phyloP scores from a whole-genome alignment of 2,888 invertebrate species.

The Palloptera scutellata region DNA sequence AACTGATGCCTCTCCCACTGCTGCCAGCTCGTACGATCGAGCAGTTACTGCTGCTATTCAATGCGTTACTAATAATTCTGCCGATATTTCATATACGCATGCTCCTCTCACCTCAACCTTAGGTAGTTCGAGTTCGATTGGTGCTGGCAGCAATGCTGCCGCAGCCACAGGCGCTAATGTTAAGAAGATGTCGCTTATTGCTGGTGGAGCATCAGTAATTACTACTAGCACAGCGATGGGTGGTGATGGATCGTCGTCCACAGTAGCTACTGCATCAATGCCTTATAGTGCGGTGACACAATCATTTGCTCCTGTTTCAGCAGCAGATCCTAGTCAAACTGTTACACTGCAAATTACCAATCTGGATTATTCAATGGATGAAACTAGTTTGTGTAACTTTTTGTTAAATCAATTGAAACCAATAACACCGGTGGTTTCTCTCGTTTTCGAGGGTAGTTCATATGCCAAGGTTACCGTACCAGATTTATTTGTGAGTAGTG shows the following conservation, averaged over 20 bases:
- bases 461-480: constrained; percentile 64
- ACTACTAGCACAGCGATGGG: constrained; percentile 10
- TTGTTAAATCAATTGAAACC: constrained; percentile 61
- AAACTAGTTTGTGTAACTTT: constrained; percentile 57
- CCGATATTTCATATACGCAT: constrained; percentile 28
- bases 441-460: constrained; percentile 61
- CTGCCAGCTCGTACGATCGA: neutral
- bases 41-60: constrained; percentile 17
- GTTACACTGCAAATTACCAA: constrained; percentile 63
- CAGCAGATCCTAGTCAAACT: constrained; percentile 48
- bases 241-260: constrained; percentile 24
- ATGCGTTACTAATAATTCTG: constrained; percentile 37
- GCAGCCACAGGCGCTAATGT: constrained; percentile 27
- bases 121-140: constrained; percentile 8
- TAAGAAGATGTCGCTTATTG: constrained; percentile 16
- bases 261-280: too few species aligned
- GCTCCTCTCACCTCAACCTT: constrained; percentile 25
- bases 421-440: constrained; percentile 62
- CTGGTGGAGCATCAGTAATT: neutral
- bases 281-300: constrained; percentile 9
- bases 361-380: constrained; percentile 63
- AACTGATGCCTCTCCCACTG: neutral
- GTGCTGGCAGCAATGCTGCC: constrained; percentile 23
- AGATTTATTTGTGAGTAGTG: constrained; percentile 58
- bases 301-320: constrained; percentile 32